Base-by-base conservation (phyloP, 2,113 vertebrate genomes). In the Xyliphius kryptos region DNA sequence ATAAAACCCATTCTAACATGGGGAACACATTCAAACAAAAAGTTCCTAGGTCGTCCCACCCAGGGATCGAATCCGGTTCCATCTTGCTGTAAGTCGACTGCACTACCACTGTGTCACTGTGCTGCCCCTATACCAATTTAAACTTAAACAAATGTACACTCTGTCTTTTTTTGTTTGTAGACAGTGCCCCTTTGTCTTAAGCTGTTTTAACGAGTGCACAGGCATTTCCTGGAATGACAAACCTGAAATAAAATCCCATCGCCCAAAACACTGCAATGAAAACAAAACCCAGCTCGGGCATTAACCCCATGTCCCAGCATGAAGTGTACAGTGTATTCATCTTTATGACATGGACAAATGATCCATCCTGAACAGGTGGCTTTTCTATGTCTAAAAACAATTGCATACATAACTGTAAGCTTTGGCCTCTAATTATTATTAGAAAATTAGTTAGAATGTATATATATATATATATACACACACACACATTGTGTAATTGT, bases 361-460 rank as follows among this genome's bases (percentile, higher is more conserved):
- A 56, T 55, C 36, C 26, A 6, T 40, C 40, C 22, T 44, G 61
- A 63, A 37, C 67, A 55, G 38, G 26, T 50, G 46, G 10, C 20
- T 15, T 8, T 21, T 48, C 26, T n/a, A 16, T 41, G 46, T 43
- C 48, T 52, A 19, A 52, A 20, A 15, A 11, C 20, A 13, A n/a
- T 15, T 13, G 9, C 51, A 49, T n/a, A n/a, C n/a, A n/a, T n/a
- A n/a, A n/a, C n/a, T n/a, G n/a, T 17, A 41, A 37, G 46, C 38
- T 22, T 21, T 46, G 52, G 40, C 44, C 66, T 68, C 14, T 37
- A 22, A 72, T 59, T 64, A 68, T 68, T 64, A 56, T 68, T 64
- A 64, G 69, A 57, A 60, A 57, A 52, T 53, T 62, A 60, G 53
- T 68, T 68, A 22, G 58, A 13, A 57, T 51, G 14, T 56, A 22